Percentiles rank a stretch among this genome's conserved stretches.
phyloP scores from a whole-genome alignment of 2,888 invertebrate genomes.

The Neoaliturus tenellus region DNA sequence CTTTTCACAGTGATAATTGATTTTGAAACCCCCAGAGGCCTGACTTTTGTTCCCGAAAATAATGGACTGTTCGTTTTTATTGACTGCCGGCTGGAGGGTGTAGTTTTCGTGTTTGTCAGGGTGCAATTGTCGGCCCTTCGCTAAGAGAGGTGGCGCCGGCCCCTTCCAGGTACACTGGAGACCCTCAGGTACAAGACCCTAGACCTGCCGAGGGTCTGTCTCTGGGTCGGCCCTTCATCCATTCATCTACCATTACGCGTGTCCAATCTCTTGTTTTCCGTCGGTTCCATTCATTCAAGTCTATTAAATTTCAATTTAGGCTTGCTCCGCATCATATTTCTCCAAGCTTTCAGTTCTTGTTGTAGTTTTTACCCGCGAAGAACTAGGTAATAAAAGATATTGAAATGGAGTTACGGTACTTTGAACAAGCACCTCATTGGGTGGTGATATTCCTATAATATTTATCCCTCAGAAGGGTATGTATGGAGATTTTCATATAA shows the following conservation, averaged over 20 bases:
- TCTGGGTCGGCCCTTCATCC: neutral
- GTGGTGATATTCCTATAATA: too few species aligned
- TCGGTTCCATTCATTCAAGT: neutral
- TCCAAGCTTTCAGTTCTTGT: too few species aligned
- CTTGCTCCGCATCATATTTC: too few species aligned
- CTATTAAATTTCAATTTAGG: too few species aligned
- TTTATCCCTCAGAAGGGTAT: too few species aligned
- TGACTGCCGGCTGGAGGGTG: neutral
- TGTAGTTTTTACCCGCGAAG: too few species aligned
- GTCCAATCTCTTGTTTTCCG: slow-evolving; percentile 22
- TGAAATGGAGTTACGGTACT: too few species aligned
- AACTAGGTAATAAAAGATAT: too few species aligned
- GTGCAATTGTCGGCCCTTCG: slow-evolving; percentile 32
- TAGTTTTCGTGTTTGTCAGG: slow-evolving; percentile 25
- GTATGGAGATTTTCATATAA: too few species aligned
- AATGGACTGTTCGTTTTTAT: slow-evolving; percentile 7
- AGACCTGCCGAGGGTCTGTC: neutral
- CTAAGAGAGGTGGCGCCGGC: slow-evolving; percentile 37
- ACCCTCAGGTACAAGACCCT: neutral
- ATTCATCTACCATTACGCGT: neutral
- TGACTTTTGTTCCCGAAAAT: neutral
- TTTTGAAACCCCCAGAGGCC: neutral
- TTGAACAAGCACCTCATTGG: too few species aligned
- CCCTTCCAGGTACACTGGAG: slow-evolving; percentile 18
- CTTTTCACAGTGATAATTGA: neutral